These are phyloP conservation scores for Drosophila borborema DNA, from an alignment of 2,888 invertebrate genomes.

Conservation along the genomic window DNA sequence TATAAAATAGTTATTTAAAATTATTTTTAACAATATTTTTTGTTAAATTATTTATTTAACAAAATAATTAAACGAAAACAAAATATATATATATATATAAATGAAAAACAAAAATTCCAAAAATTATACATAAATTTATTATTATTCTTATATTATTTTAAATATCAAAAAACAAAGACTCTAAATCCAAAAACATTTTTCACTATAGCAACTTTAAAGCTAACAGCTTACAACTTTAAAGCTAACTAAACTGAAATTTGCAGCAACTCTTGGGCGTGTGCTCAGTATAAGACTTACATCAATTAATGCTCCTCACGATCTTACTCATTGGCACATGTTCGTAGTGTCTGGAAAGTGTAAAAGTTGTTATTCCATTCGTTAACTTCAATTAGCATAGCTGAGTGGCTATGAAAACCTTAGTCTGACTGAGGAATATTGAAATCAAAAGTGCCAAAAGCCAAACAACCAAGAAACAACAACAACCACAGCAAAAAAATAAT, in stretches of 20 bases:
- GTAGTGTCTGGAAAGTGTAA: background rate
- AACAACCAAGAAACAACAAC: background rate
- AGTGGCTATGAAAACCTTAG: slow-evolving; percentile 4
- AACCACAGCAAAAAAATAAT: background rate
- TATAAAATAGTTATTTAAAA: background rate
- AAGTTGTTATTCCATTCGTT: slow-evolving; percentile 59
- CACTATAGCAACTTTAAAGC: no score
- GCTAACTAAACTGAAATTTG: no score
- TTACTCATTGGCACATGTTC: background rate
- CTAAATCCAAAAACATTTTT: no score
- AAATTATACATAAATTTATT: no score
- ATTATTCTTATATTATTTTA: no score
- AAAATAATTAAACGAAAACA: no score
- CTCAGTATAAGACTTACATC: background rate
- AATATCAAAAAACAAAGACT: no score
- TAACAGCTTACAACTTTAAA: no score
- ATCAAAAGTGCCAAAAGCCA: slow-evolving; percentile 23
- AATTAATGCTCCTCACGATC: background rate
- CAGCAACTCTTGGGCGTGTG: no score
- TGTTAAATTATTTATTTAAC: no score
- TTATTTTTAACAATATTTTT: background rate
- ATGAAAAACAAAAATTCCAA: no score
- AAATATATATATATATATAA: no score
- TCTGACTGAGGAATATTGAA: slow-evolving; percentile 46
- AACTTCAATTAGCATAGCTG: slow-evolving; percentile 41